phyloP scores from a whole-genome alignment of 2,797 vertebrate genomes.

The Australoheros facetus region DNA sequence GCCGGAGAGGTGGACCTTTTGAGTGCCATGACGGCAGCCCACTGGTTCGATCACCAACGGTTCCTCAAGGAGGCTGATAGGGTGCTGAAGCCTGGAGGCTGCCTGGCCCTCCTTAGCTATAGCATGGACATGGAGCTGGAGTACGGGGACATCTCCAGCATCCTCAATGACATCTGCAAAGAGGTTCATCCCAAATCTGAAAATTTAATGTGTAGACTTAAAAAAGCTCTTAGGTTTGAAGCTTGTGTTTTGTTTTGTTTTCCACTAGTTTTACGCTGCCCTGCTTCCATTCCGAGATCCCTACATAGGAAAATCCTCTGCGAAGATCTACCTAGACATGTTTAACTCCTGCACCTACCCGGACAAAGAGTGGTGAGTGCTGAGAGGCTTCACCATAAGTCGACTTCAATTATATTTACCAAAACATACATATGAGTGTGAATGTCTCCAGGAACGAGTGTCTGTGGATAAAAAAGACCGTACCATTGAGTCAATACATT shows the following conservation, averaged over 20 bases:
- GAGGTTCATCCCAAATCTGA: constrained; percentile 70
- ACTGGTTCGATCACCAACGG: constrained; percentile 79
- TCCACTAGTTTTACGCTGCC: constrained; percentile 55
- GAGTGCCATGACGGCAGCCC: constrained; percentile 75
- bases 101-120: constrained; percentile 80
- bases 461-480: constrained; percentile 27
- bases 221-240: background rate
- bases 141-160: constrained; percentile 57
- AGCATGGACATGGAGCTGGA: constrained; percentile 68
- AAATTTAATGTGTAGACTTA: background rate
- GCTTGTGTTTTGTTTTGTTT: background rate
- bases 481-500: constrained; percentile 66
- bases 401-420: background rate
- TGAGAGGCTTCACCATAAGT: background rate
- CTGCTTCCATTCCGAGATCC: constrained; percentile 50
- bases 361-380: constrained; percentile 82
- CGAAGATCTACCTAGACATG: constrained; percentile 63
- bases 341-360: constrained; percentile 74
- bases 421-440: background rate
- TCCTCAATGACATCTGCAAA: constrained; percentile 70
- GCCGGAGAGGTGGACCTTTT: constrained; percentile 72
- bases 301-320: constrained; percentile 26
- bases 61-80: constrained; percentile 79
- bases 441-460: constrained; percentile 64
- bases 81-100: constrained; percentile 77